Conservation (phyloP, 2,797 vertebrate genomes). For the Pipistrellus pygmaeus region DNA sequence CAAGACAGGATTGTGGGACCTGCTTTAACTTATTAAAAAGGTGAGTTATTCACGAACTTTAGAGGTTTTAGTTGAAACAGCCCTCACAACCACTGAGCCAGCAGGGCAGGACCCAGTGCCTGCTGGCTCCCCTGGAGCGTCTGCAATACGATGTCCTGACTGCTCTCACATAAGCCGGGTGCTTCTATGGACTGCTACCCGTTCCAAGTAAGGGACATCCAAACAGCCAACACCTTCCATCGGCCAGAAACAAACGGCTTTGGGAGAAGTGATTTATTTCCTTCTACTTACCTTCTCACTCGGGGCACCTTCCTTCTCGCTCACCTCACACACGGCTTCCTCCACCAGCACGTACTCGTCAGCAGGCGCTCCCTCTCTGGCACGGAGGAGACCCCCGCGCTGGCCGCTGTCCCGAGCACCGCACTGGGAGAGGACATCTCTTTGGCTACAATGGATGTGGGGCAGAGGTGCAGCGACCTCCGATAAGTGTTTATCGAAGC, state of each 20-base stretch:
- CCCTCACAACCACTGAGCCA: background rate
- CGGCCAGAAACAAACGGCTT: background rate
- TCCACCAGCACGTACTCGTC: slow-evolving; percentile 89
- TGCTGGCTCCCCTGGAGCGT: background rate
- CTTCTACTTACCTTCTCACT: slow-evolving; percentile 66
- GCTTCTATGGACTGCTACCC: background rate
- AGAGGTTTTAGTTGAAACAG: background rate
- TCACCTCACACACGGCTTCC: slow-evolving; percentile 76
- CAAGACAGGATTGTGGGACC: background rate
- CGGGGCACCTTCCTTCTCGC: slow-evolving; percentile 30
- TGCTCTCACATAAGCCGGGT: background rate
- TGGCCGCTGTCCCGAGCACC: slow-evolving; percentile 62
- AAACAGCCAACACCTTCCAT: background rate
- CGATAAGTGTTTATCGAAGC: slow-evolving; percentile 46
- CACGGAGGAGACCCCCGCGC: background rate
- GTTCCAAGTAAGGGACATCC: background rate
- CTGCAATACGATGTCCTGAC: background rate
- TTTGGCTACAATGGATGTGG: slow-evolving; percentile 65
- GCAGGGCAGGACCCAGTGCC: background rate
- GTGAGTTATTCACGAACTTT: background rate
- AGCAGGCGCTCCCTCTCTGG: background rate
- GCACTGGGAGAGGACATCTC: slow-evolving; percentile 57
- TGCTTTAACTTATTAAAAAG: background rate
- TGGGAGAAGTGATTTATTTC: background rate
- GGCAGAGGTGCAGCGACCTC: background rate